Conservation (phyloP, 2,888 invertebrate genomes). For the Andrena bicolor region DNA sequence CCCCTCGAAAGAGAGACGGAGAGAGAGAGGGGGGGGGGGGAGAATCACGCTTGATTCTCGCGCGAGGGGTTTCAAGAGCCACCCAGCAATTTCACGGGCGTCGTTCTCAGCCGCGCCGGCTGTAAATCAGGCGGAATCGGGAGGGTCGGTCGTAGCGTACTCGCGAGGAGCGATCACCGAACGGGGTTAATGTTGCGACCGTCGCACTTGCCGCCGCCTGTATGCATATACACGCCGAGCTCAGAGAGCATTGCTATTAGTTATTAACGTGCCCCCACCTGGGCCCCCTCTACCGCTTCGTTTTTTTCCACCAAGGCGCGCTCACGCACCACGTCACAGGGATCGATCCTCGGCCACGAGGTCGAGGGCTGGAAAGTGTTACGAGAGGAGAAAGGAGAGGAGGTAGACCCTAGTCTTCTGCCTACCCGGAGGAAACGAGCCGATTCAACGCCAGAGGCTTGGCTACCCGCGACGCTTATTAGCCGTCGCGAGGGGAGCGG, state of each 20-base stretch:
- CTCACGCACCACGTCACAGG: conserved; percentile 73
- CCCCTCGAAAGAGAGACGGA: neutral
- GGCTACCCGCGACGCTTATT: conserved; percentile 42
- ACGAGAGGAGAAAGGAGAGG: conserved; percentile 60
- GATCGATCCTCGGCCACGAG: conserved; percentile 75
- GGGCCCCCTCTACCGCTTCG: conserved; percentile 11
- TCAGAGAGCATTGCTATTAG: conserved; percentile 65
- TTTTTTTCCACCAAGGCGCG: conserved; percentile 68
- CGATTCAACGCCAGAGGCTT: conserved; percentile 49
- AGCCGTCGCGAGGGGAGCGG: neutral
- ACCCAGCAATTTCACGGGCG: conserved; percentile 28
- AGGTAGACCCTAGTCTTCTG: conserved; percentile 33
- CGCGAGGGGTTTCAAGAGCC: conserved; percentile 11
- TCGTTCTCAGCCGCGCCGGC: conserved; percentile 11
- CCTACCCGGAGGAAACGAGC: conserved; percentile 49
- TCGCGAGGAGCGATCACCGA: neutral
- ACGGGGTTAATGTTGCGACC: conserved; percentile 38
- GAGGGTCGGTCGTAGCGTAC: neutral
- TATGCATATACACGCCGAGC: neutral
- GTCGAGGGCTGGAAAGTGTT: conserved; percentile 74
- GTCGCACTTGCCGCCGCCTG: conserved; percentile 21
- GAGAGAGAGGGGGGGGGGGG: neutral
- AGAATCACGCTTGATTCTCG: neutral
- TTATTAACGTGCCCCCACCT: conserved; percentile 66
- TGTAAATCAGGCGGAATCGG: conserved; percentile 39